phyloP scores from a whole-genome alignment of 2,888 invertebrate genomes.

The Deroplatys truncata region DNA sequence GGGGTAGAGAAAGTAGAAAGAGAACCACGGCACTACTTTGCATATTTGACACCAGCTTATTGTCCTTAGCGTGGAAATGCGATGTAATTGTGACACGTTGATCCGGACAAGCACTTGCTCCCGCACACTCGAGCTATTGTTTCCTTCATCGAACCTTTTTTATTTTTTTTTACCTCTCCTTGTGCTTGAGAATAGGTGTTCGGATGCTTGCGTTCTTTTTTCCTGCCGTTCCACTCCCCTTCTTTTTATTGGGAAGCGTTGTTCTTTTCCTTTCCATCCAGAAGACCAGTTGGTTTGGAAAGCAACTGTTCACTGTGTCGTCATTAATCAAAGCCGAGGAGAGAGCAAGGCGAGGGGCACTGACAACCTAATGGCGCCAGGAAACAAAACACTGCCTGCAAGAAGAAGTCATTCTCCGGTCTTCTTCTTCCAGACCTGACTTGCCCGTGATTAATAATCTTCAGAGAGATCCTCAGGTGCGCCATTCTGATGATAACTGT shows the following conservation, averaged over 20 bases:
- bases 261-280: background rate
- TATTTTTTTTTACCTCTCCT: background rate
- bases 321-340: slow-evolving; percentile 21
- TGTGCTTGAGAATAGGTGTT: background rate
- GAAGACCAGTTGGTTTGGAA: slow-evolving; percentile 14
- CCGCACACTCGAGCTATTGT: background rate
- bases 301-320: slow-evolving; percentile 17
- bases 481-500: background rate
- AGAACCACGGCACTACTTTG: too few relatives aligned
- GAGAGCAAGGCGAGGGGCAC: slow-evolving; percentile 8
- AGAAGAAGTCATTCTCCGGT: background rate
- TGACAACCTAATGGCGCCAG: slow-evolving; percentile 22
- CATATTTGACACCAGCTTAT: background rate
- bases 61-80: background rate
- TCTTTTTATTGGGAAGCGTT: background rate
- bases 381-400: slow-evolving; percentile 18
- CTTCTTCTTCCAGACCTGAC: background rate
- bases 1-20: too few relatives aligned
- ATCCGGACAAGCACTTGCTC: background rate
- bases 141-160: background rate
- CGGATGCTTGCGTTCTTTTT: background rate
- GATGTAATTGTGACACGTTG: background rate
- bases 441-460: slow-evolving; percentile 8
- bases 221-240: background rate
- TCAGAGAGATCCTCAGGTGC: background rate